These are phyloP conservation scores for Ditula angustiorana DNA, from an alignment of 2,888 invertebrate species.

Conservation along the genomic window DNA sequence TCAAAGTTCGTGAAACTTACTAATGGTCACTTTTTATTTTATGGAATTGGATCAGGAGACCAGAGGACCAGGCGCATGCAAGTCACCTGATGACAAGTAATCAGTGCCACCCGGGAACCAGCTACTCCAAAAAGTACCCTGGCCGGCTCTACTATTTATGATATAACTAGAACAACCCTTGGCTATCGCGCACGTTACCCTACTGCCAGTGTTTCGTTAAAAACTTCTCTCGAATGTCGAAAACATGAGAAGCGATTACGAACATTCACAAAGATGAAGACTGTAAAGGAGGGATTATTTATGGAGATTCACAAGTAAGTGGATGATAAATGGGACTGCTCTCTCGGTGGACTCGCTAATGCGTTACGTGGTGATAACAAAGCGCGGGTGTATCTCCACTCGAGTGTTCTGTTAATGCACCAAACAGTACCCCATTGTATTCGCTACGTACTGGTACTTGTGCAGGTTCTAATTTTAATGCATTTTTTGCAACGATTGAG, in stretches of 20 bases:
- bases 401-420: conserved; percentile 8
- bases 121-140: too few species aligned
- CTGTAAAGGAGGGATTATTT: conserved; percentile 23
- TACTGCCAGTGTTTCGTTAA: too few species aligned
- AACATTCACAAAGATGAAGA: conserved; percentile 3
- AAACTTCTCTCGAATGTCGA: too few species aligned
- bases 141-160: too few species aligned
- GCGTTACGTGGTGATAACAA: conserved; percentile 48
- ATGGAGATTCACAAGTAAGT: conserved; percentile 24
- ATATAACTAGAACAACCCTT: too few species aligned
- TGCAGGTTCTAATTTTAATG: neutral
- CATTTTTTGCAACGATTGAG: neutral
- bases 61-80: too few species aligned
- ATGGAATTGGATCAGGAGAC: too few species aligned
- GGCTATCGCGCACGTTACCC: too few species aligned
- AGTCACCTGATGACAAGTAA: too few species aligned
- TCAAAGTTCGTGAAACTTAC: too few species aligned
- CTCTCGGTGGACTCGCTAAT: conserved; percentile 47
- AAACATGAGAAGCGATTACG: neutral
- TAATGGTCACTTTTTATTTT: too few species aligned
- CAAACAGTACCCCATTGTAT: neutral
- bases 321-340: conserved; percentile 47
- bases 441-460: neutral
- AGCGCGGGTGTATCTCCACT: conserved; percentile 31
- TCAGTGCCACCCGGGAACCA: too few species aligned